Conservation (phyloP, 2,113 vertebrate genomes). For the Burhinus bistriatus region DNA sequence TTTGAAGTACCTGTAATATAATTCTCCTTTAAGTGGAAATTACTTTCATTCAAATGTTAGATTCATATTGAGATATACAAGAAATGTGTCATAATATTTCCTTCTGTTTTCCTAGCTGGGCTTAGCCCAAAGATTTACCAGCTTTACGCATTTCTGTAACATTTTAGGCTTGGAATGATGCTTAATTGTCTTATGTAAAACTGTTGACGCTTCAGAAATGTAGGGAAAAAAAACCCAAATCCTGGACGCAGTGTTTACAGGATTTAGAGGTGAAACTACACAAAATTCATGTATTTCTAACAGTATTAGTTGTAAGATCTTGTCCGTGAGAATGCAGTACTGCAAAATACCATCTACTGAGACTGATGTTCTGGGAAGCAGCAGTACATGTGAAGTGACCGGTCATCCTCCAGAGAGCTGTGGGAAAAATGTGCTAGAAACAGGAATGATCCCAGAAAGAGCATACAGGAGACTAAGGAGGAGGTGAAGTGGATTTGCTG, state of each 20-base stretch:
- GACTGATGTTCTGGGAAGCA: neutral
- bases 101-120: neutral
- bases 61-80: neutral
- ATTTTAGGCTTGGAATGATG: neutral
- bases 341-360: neutral
- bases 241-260: neutral
- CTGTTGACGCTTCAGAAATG: neutral
- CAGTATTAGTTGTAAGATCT: neutral
- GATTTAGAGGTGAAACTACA: neutral
- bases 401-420: neutral
- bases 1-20: neutral
- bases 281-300: neutral
- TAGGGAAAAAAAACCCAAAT: neutral
- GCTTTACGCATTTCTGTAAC: neutral
- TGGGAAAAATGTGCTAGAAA: neutral
- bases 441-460: neutral
- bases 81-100: neutral
- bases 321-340: neutral
- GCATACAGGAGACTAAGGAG: neutral
- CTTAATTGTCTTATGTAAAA: neutral
- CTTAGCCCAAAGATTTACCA: neutral
- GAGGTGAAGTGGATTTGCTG: neutral
- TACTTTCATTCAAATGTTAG: neutral
- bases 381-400: neutral
- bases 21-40: neutral